Evolutionary conservation across 2,888 invertebrate genomes (phyloP).

Genomic region (Ligdia adustata): DNA sequence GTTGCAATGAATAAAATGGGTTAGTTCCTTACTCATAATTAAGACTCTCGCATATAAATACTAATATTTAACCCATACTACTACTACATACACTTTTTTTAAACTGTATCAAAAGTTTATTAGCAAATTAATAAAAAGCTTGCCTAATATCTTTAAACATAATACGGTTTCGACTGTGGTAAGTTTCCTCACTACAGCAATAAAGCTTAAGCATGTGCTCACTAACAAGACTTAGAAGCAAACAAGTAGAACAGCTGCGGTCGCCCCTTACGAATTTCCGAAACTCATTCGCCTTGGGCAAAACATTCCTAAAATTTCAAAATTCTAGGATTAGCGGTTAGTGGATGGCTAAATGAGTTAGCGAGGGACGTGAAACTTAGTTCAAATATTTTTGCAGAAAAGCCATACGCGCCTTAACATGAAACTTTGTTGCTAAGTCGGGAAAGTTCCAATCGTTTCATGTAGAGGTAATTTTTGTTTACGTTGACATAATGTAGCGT

Average conservation of each 20-base stretch:
- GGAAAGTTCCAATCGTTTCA: neutral
- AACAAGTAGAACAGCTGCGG: slow-evolving; percentile 19
- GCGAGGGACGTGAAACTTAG: slow-evolving; percentile 40
- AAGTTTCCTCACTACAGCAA: slow-evolving; percentile 4
- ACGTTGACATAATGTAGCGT: too few relatives aligned
- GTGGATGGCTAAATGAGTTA: slow-evolving; percentile 45
- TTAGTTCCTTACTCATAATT: too few relatives aligned
- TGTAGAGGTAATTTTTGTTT: neutral
- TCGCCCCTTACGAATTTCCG: slow-evolving; percentile 19
- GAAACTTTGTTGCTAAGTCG: slow-evolving; percentile 9
- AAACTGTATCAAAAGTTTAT: too few relatives aligned
- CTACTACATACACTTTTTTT: too few relatives aligned
- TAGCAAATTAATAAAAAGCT: too few relatives aligned
- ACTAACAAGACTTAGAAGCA: slow-evolving; percentile 12
- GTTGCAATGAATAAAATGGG: too few relatives aligned
- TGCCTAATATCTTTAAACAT: too few relatives aligned
- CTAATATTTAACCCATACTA: too few relatives aligned
- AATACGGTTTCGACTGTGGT: neutral
- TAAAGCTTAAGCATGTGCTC: slow-evolving; percentile 12
- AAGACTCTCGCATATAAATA: too few relatives aligned
- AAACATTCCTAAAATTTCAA: slow-evolving; percentile 53
- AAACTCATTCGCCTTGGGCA: slow-evolving; percentile 40
- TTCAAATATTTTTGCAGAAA: slow-evolving; percentile 30
- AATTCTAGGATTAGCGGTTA: slow-evolving; percentile 48
- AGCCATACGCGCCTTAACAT: slow-evolving; percentile 11